Evolutionary conservation across 2,113 vertebrate genomes (phyloP).

Genomic region (Colossoma macropomum): DNA sequence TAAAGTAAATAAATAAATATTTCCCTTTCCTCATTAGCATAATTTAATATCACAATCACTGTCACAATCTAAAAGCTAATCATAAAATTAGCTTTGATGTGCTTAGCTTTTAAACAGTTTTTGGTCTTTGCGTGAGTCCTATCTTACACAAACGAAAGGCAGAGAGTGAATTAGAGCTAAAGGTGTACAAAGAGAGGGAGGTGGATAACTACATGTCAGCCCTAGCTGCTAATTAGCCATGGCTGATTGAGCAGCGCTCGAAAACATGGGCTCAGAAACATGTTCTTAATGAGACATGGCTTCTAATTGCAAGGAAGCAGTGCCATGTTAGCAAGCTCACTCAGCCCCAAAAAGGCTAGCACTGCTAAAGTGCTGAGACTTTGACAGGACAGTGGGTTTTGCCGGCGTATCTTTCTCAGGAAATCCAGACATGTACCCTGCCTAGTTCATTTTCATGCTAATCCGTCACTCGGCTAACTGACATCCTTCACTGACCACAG

Average conservation of each 20-base stretch:
- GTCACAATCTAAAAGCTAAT: too few relatives aligned
- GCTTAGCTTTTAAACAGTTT: too few relatives aligned
- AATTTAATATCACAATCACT: too few relatives aligned
- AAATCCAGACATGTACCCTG: neutral
- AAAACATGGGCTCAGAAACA: neutral
- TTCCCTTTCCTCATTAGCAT: too few relatives aligned
- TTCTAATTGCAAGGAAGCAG: neutral
- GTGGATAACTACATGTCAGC: neutral
- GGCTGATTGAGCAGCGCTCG: constrained; percentile 26
- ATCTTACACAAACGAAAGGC: neutral
- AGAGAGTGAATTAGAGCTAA: neutral
- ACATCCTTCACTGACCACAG: neutral
- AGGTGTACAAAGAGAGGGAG: neutral
- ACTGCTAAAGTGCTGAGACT: neutral
- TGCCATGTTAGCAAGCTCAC: too few relatives aligned
- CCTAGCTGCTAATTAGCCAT: neutral
- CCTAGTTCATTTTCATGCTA: neutral
- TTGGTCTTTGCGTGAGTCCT: neutral
- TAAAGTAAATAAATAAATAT: too few relatives aligned
- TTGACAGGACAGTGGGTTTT: neutral
- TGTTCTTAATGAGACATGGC: constrained; percentile 17
- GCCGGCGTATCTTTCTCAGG: too few relatives aligned
- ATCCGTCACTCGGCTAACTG: too few relatives aligned
- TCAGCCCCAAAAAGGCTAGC: neutral
- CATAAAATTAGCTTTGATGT: too few relatives aligned